Evolutionary conservation across 1,140 invertebrate species (phyloP).

Genomic region (Diuraphis noxia): DNA sequence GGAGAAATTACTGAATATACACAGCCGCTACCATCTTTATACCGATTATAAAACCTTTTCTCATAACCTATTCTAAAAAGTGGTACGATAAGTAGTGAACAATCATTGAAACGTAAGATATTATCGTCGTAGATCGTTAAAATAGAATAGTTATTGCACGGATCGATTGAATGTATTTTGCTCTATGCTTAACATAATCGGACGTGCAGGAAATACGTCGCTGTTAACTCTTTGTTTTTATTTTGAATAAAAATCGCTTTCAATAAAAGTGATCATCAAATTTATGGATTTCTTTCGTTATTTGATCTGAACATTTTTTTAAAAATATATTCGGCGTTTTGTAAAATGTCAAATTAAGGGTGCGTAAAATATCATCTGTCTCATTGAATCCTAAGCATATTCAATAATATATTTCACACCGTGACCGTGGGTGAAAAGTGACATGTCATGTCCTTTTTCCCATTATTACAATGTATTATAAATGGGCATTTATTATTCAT

Average conservation of each 20-base stretch:
- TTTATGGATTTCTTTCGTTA: background rate
- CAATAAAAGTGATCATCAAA: background rate
- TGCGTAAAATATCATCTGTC: conserved; percentile 39
- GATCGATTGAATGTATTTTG: background rate
- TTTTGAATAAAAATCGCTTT: background rate
- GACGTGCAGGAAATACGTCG: background rate
- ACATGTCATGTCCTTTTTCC: background rate
- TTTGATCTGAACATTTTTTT: background rate
- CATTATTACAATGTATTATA: conserved; percentile 26
- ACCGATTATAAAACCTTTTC: no score
- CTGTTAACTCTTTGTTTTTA: background rate
- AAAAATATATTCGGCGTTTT: background rate
- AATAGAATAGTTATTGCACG: background rate
- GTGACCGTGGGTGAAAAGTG: conserved; percentile 20
- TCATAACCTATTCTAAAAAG: background rate
- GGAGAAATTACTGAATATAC: background rate
- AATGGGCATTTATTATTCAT: conserved; percentile 21
- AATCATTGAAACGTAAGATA: background rate
- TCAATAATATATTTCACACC: conserved; percentile 22
- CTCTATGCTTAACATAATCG: background rate
- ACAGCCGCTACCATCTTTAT: background rate
- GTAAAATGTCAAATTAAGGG: conserved; percentile 33
- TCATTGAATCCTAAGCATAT: conserved; percentile 7
- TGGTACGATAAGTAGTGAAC: background rate
- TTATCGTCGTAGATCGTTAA: background rate